Evolutionary conservation across 2,113 vertebrate species (phyloP), one percentile per base, ranked within the genome.

Genomic region (Cairina moschata): DNA sequence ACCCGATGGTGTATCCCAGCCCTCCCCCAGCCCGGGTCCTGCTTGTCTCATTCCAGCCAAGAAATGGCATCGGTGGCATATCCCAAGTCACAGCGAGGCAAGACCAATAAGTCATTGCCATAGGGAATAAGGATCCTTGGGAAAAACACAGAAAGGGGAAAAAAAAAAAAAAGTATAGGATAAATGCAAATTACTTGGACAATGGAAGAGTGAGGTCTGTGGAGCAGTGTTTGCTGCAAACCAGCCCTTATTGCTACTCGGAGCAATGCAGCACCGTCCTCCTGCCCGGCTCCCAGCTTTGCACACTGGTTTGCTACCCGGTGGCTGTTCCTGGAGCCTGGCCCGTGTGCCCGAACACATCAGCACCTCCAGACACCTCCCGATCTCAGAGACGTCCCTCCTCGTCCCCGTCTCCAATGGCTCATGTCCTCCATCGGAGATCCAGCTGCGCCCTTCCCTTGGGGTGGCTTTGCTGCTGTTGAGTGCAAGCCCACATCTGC

Each of bases 41-140:
- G 4, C 7, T 60, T 0, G 0, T 66, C n/a, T 8, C n/a, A n/a
- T 38, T 20, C 34, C 40, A 86, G 55, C n/a, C n/a, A 38, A 74
- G n/a, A 74, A 90, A 52, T 11, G 67, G 36, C 72, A 22, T 8
- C 0, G 0, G 2, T 56, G 65, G 48, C 1, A 4, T 22, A 21
- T 26, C 50, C 62, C 42, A 60, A 80, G 46, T 65, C 72, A 88
- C 59, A 76, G 84, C 44, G 48, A 42, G 93, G 22, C 28, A 54
- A 76, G 55, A 54, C 7, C 62, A 59, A 20, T 32, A 62, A 80
- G 85, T 80, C n/a, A 25, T 60, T 31, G 13, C 23, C 44, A 28
- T 32, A 14, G 25, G 23, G 65, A 86, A 63, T 20, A 66, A 44
- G 2, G 11, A 62, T 10, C 54, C 11, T 17, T 63, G 25, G 22